Conservation (phyloP, 2,797 vertebrate species). For the Pelodytes ibericus region DNA sequence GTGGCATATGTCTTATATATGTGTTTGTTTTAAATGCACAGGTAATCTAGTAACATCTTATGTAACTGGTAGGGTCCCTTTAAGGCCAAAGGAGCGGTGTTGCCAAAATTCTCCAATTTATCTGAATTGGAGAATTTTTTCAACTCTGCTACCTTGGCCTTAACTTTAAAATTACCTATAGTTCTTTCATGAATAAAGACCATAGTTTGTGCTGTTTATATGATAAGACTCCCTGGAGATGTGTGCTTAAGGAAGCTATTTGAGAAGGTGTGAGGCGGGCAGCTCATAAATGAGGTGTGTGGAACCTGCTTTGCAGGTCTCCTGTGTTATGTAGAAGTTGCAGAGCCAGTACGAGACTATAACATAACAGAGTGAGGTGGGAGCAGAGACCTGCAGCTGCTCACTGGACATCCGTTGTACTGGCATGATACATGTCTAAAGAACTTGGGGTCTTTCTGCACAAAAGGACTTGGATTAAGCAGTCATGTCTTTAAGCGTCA, state of each 20-base stretch:
- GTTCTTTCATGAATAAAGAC: too few relatives aligned
- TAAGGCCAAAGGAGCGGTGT: too few relatives aligned
- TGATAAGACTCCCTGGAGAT: slow-evolving; percentile 32
- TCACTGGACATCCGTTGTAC: background rate
- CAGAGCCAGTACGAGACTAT: slow-evolving; percentile 22
- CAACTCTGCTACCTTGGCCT: too few relatives aligned
- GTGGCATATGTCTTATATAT: too few relatives aligned
- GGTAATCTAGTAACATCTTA: too few relatives aligned
- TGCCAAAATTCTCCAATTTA: too few relatives aligned
- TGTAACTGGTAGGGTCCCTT: too few relatives aligned
- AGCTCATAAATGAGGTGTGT: slow-evolving; percentile 30
- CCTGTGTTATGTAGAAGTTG: slow-evolving; percentile 34
- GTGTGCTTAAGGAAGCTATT: slow-evolving; percentile 35
- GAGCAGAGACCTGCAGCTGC: background rate
- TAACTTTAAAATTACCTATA: too few relatives aligned
- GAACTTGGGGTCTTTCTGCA: background rate
- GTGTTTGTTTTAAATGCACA: too few relatives aligned
- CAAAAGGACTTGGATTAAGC: background rate
- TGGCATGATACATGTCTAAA: slow-evolving; percentile 23
- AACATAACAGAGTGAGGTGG: slow-evolving; percentile 19
- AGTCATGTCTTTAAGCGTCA: slow-evolving; percentile 83
- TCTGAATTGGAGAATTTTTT: too few relatives aligned
- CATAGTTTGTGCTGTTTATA: background rate
- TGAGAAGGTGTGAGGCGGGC: slow-evolving; percentile 36
- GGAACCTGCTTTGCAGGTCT: slow-evolving; percentile 49